Evolutionary conservation across 53 echinoderm and acorn worm genomes (phyloP), one percentile per base, ranked within the genome.

Genomic region (Holothuria leucospilota): DNA sequence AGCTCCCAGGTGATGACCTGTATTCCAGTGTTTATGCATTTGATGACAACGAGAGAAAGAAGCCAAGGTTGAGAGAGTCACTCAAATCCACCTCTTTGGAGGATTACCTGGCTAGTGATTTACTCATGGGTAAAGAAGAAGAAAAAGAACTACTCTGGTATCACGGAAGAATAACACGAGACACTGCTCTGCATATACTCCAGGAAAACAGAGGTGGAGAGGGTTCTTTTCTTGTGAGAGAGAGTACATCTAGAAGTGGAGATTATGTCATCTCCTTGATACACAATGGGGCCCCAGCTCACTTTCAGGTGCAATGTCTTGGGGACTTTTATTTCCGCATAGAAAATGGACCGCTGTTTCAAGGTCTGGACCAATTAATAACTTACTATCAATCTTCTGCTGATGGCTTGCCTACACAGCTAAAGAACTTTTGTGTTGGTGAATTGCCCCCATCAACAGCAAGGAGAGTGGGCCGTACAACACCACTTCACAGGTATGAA

Each of bases 231-330:
- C 51, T 95, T 70, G 93, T 97, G 18, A 82, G 97, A 28, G 97
- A 97, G 66, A 97, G 97, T 78, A 93, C 97, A 26, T 93, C 91
- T 69, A 86, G 93, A 13, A 82, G 66, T 25, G 97, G 97, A 1
- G 97, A 97, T 38, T 97, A 91, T 39, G 97, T 97, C 25, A 87
- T 97, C 25, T 97, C 97, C 13, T 78, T 96, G n/a, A 86, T 97
- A 24, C 95, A 95, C 84, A 90, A 91, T n/a, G 71, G 30, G 0
- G 86, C 85, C 15, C 93, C 97, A 29, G 95, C 95, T 63, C 96
- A 96, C 85, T 95, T 97, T 51, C 97, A 95, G 81, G 91, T 97
- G 20, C 97, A 97, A 86, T 95, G 95, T 84, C 84, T 95, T 70
- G 94, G 94, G 2, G 96, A 97, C 83, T 93, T 94, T 74, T 95